Conservation (phyloP, 1,140 invertebrate species). For the Bactericera cockerelli region DNA sequence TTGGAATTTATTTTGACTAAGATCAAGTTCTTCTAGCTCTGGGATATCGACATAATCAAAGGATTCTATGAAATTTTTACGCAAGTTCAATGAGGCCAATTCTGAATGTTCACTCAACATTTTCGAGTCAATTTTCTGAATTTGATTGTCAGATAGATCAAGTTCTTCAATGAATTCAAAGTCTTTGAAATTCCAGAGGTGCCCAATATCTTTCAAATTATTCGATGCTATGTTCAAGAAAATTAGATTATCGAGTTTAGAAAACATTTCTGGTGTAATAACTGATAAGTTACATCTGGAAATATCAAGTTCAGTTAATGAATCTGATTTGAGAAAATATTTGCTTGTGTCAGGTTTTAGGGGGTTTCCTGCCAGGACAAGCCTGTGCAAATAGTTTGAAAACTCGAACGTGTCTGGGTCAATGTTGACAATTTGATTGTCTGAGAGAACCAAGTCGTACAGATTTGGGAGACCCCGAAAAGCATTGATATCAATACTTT, state of each 20-base stretch:
- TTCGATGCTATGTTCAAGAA: conserved; percentile 48
- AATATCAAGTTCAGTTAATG: conserved; percentile 46
- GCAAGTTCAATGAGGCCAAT: conserved; percentile 41
- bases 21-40: conserved; percentile 41
- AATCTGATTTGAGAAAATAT: conserved; percentile 40
- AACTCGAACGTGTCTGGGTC: conserved; percentile 46
- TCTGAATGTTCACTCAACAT: conserved; percentile 41
- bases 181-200: conserved; percentile 35
- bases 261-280: conserved; percentile 39
- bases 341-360: conserved; percentile 31
- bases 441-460: conserved; percentile 46
- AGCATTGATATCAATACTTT: conserved; percentile 33
- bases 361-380: conserved; percentile 50
- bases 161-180: conserved; percentile 43
- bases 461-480: conserved; percentile 46
- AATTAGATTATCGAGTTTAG: conserved; percentile 39
- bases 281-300: conserved; percentile 44
- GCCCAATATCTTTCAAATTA: conserved; percentile 40
- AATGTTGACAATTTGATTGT: conserved; percentile 41
- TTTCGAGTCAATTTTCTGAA: conserved; percentile 37
- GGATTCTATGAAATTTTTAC: conserved; percentile 37
- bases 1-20: conserved; percentile 43
- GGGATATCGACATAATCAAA: conserved; percentile 35
- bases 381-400: conserved; percentile 41
- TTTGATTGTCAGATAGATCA: conserved; percentile 44